These are phyloP conservation scores for Eupithecia tripunctaria DNA, from an alignment of 2,888 invertebrate genomes.

Conservation along the genomic window DNA sequence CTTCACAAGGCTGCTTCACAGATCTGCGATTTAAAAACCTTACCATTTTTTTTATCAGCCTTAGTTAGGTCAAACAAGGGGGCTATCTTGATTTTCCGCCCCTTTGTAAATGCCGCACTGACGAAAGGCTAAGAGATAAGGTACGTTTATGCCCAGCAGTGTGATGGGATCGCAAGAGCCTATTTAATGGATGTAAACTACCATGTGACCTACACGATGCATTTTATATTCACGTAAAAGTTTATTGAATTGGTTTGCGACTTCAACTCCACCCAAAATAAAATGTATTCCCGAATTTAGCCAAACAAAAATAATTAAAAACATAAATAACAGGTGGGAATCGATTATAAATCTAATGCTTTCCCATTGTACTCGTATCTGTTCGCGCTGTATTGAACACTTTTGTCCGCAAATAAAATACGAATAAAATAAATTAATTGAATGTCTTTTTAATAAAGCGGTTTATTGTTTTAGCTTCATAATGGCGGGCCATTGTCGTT, in stretches of 20 bases:
- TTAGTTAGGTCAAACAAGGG: too few relatives aligned
- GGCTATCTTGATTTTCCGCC: too few relatives aligned
- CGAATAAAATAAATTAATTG: slow-evolving; percentile 82
- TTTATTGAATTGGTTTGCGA: background rate
- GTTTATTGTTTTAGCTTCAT: slow-evolving; percentile 80
- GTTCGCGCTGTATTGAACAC: slow-evolving; percentile 63
- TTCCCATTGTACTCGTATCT: slow-evolving; percentile 38
- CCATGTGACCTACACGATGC: background rate
- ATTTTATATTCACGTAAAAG: background rate
- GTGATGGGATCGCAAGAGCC: too few relatives aligned
- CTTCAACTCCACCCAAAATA: background rate
- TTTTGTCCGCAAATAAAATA: slow-evolving; percentile 80
- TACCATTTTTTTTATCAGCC: too few relatives aligned
- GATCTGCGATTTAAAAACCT: too few relatives aligned
- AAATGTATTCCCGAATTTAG: background rate
- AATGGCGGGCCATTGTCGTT: slow-evolving; percentile 73
- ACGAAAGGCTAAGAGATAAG: too few relatives aligned
- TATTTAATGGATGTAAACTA: too few relatives aligned
- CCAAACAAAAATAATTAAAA: slow-evolving; percentile 28
- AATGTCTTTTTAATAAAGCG: slow-evolving; percentile 84
- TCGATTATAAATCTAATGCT: slow-evolving; percentile 38
- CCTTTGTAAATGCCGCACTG: too few relatives aligned
- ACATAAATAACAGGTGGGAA: slow-evolving; percentile 38
- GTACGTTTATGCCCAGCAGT: too few relatives aligned
- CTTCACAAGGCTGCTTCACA: too few relatives aligned